Conservation (phyloP, 1,140 invertebrate genomes). For the Scaptomyza hsui region DNA sequence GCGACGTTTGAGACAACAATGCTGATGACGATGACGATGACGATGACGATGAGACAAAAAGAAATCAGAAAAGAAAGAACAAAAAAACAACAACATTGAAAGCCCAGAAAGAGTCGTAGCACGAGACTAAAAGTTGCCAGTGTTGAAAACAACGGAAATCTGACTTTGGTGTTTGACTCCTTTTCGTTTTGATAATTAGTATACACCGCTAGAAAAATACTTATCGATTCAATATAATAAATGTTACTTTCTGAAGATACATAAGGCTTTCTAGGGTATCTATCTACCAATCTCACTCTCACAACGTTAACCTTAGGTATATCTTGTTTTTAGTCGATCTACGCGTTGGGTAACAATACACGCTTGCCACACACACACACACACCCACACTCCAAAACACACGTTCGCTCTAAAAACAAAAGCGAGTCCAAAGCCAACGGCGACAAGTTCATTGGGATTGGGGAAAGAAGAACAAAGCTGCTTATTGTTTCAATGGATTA, state of each 20-base stretch:
- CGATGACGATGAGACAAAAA: background rate
- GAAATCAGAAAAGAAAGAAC: background rate
- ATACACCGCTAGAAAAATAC: background rate
- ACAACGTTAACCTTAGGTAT: too few relatives aligned
- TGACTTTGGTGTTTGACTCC: constrained; percentile 1
- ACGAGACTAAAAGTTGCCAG: constrained; percentile 11
- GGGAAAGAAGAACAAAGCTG: constrained; percentile 41
- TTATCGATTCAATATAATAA: too few relatives aligned
- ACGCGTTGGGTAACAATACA: constrained; percentile 16
- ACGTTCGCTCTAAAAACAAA: constrained; percentile 10
- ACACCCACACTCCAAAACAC: too few relatives aligned
- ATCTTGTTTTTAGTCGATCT: constrained; percentile 11
- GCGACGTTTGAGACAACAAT: constrained; percentile 47
- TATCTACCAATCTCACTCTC: background rate
- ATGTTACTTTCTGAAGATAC: too few relatives aligned
- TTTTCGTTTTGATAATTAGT: constrained; percentile 5
- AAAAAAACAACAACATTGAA: constrained; percentile 9
- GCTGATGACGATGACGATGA: background rate
- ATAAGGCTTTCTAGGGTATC: too few relatives aligned
- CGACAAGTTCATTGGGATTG: constrained; percentile 15
- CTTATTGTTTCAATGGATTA: constrained; percentile 59
- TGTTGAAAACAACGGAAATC: constrained; percentile 32
- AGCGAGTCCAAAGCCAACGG: constrained; percentile 24
- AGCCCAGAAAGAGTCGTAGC: background rate
- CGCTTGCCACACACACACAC: background rate